A percentile compares a stretch with the other conserved stretches of the same genome.
phyloP scores from a whole-genome alignment of 2,888 invertebrate species.

The Tortricodes alternella region DNA sequence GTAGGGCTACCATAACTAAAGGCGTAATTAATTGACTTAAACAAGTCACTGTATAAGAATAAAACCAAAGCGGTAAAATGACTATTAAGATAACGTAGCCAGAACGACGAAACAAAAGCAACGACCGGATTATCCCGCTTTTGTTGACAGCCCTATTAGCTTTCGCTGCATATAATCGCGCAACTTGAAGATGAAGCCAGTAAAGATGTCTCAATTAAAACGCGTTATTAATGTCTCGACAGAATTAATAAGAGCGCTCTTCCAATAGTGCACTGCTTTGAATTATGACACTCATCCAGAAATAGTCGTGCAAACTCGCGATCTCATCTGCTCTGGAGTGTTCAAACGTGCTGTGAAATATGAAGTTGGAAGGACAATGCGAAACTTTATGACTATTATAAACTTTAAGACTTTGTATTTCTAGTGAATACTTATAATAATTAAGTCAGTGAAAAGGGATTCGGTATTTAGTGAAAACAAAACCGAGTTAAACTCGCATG shows the following conservation, averaged over 20 bases:
- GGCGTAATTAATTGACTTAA: too few relatives aligned
- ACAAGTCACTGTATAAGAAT: neutral
- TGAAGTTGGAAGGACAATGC: neutral
- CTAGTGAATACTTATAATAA: too few relatives aligned
- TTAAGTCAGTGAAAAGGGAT: too few relatives aligned
- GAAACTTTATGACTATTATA: neutral
- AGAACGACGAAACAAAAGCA: constrained; percentile 1
- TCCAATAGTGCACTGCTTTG: constrained; percentile 51
- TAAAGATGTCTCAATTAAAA: constrained; percentile 54
- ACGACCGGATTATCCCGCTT: constrained; percentile 9
- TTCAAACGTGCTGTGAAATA: neutral
- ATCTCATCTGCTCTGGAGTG: constrained; percentile 5
- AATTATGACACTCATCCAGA: constrained; percentile 50
- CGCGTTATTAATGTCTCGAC: constrained; percentile 56
- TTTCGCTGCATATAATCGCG: constrained; percentile 44
- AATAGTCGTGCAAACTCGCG: constrained; percentile 36
- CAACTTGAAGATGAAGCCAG: constrained; percentile 50
- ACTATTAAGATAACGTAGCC: neutral
- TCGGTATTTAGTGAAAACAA: too few relatives aligned
- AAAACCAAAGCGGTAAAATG: neutral
- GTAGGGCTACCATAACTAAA: too few relatives aligned
- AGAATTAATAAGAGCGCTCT: constrained; percentile 56
- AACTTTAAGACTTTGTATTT: too few relatives aligned
- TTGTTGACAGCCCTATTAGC: constrained; percentile 10
- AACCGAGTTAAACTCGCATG: too few relatives aligned